Conservation (phyloP, 1,140 invertebrate species). For the Saccostrea echinata region DNA sequence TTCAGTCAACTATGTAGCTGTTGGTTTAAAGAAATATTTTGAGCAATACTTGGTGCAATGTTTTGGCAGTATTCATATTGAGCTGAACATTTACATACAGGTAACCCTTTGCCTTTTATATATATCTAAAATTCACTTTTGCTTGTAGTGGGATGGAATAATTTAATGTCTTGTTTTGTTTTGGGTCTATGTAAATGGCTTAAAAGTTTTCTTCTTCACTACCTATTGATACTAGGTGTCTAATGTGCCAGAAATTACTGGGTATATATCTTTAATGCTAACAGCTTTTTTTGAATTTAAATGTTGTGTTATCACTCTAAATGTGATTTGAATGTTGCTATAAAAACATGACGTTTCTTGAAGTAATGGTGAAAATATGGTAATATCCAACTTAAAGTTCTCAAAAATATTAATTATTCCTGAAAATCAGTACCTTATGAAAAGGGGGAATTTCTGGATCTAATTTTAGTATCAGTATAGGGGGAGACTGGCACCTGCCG, state of each 20-base stretch:
- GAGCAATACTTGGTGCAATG: not conserved
- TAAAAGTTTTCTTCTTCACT: not conserved
- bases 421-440: too few relatives aligned
- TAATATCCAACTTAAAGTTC: too few relatives aligned
- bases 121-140: not conserved
- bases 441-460: too few relatives aligned
- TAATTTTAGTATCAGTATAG: too few relatives aligned
- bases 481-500: too few relatives aligned
- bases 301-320: not conserved
- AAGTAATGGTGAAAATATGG: not conserved
- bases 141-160: not conserved
- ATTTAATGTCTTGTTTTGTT: not conserved
- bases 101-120: not conserved
- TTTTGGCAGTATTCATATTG: not conserved
- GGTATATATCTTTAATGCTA: not conserved
- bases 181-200: constrained; percentile 20
- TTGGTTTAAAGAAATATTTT: not conserved
- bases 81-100: not conserved
- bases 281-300: constrained; percentile 10
- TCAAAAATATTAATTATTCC: too few relatives aligned
- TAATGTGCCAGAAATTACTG: not conserved
- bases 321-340: not conserved
- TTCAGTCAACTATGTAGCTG: not conserved
- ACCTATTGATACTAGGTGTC: not conserved
- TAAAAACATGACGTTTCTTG: not conserved